A percentile compares a stretch with the other conserved stretches of the same genome.
These are phyloP conservation scores for Apamea monoglypha DNA, from an alignment of 2,888 invertebrate genomes.

Conservation along the genomic window DNA sequence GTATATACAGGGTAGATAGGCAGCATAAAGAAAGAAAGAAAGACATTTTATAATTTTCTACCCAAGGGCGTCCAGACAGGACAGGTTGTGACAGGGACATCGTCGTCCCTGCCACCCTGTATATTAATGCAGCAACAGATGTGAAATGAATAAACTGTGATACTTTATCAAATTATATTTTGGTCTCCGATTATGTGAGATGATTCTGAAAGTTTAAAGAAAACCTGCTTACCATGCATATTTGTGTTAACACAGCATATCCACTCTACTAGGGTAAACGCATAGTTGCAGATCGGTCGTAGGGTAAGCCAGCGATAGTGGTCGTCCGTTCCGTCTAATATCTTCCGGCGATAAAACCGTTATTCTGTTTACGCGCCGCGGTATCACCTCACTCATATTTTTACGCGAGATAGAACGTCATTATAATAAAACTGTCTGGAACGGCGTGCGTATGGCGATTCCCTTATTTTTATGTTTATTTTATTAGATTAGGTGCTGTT, in stretches of 20 bases:
- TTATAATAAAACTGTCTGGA: slow-evolving; percentile 59
- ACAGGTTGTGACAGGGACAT: no score
- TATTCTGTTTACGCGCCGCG: slow-evolving; percentile 60
- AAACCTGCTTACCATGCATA: neutral
- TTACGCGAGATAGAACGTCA: slow-evolving; percentile 62
- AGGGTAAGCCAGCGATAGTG: slow-evolving; percentile 45
- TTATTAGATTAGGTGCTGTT: slow-evolving; percentile 46
- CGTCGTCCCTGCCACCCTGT: no score
- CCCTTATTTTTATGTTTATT: slow-evolving; percentile 59
- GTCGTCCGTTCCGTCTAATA: slow-evolving; percentile 52
- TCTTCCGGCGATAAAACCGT: slow-evolving; percentile 59
- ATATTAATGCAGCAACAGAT: neutral
- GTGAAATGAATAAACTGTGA: neutral
- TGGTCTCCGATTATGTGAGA: no score
- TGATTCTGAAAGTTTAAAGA: neutral
- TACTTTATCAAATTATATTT: neutral
- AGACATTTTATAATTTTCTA: neutral
- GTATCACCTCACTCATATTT: slow-evolving; percentile 63
- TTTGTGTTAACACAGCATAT: neutral
- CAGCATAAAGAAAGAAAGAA: no score
- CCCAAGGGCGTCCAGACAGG: neutral
- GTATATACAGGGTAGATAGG: no score
- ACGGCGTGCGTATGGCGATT: slow-evolving; percentile 40
- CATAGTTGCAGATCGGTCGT: slow-evolving; percentile 32
- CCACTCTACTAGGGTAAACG: slow-evolving; percentile 9